Conservation (phyloP, 2,888 invertebrate genomes). For the Ellobium chinense region DNA sequence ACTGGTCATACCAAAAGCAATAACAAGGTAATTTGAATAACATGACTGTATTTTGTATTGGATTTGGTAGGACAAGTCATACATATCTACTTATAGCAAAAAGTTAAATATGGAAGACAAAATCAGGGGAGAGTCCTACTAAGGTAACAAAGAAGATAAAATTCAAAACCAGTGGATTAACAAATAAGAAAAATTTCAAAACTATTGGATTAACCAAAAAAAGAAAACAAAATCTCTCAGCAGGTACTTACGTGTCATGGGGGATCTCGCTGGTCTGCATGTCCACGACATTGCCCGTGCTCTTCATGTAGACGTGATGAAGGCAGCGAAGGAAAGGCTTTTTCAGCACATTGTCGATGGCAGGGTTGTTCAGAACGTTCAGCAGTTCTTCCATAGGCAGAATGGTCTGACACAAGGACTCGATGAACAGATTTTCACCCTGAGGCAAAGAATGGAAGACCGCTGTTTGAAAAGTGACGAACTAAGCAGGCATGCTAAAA, state of each 20-base stretch:
- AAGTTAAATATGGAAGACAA: too few species aligned
- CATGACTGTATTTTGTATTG: too few species aligned
- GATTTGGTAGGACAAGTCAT: too few species aligned
- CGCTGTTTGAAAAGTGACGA: too few species aligned
- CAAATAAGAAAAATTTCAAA: background rate
- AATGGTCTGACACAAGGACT: constrained; percentile 78
- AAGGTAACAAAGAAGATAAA: too few species aligned
- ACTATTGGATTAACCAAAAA: too few species aligned
- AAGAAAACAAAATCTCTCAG: background rate
- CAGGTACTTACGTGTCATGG: constrained; percentile 73
- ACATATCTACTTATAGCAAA: too few species aligned
- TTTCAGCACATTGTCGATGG: constrained; percentile 74
- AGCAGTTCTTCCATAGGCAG: constrained; percentile 77
- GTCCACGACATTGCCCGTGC: constrained; percentile 69
- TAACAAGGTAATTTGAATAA: too few species aligned
- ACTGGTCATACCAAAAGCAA: too few species aligned
- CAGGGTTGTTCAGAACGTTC: constrained; percentile 74
- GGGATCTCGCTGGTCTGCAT: constrained; percentile 76
- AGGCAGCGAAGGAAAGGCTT: constrained; percentile 76
- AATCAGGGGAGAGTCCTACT: too few species aligned
- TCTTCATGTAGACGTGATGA: constrained; percentile 78
- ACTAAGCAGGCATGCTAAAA: too few species aligned
- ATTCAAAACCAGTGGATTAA: too few species aligned
- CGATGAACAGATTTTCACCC: constrained; percentile 79
- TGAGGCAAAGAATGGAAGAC: constrained; percentile 42